phyloP scores from a whole-genome alignment of 1,140 invertebrate species.

The Penaeus japonicus region DNA sequence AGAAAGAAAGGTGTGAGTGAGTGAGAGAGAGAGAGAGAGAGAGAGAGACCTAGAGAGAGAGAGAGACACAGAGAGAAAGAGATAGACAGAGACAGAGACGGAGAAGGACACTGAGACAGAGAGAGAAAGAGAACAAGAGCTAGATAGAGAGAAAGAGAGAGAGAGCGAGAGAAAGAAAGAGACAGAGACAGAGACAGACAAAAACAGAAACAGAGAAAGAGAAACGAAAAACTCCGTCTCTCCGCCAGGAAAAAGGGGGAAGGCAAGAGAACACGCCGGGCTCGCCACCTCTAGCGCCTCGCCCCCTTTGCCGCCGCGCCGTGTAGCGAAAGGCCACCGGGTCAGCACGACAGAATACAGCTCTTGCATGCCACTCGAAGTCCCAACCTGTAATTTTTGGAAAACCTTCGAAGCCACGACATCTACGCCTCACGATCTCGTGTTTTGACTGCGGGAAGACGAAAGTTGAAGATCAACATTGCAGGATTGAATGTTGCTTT shows the following conservation, averaged over 20 bases:
- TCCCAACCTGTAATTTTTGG: conserved; percentile 36
- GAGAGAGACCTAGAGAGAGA: no score
- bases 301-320: not conserved
- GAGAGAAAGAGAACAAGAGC: no score
- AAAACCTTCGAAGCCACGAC: conserved; percentile 21
- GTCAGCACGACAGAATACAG: conserved; percentile 9
- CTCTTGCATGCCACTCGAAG: conserved; percentile 25
- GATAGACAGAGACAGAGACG: no score
- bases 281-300: not conserved
- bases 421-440: conserved; percentile 31
- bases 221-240: not conserved
- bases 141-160: no score
- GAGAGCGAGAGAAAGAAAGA: no score
- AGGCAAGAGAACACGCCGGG: no score
- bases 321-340: not conserved
- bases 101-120: no score
- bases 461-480: conserved; percentile 1
- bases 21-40: no score
- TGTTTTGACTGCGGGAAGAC: not conserved
- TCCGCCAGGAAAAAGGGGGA: not conserved
- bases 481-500: conserved; percentile 15
- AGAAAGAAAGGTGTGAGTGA: no score
- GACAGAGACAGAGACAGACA: no score
- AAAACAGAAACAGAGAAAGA: not conserved
- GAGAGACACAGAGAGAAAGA: no score